Evolutionary conservation across 1,140 invertebrate species (phyloP).

Genomic region (Mactra quadrangularis): DNA sequence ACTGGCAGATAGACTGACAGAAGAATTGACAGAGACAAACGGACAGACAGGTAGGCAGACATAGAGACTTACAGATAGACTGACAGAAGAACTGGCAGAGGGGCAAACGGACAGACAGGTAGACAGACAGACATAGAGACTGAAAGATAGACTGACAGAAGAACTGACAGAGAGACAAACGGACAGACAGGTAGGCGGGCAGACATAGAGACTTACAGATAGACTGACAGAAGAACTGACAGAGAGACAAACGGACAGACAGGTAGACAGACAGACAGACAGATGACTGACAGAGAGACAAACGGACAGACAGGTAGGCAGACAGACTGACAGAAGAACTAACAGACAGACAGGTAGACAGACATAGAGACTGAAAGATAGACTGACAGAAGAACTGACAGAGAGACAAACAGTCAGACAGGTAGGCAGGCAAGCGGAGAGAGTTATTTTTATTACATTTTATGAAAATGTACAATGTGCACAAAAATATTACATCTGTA

Average conservation of each 20-base stretch:
- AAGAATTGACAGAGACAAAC: neutral
- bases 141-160: conserved; percentile 8
- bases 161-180: conserved; percentile 9
- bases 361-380: conserved; percentile 8
- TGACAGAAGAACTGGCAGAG: conserved; percentile 1
- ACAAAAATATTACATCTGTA: too few relatives aligned
- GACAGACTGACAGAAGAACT: neutral
- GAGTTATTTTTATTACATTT: too few relatives aligned
- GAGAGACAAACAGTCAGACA: conserved; percentile 17
- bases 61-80: neutral
- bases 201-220: conserved; percentile 24
- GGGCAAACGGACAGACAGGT: too few relatives aligned
- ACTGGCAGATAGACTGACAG: neutral
- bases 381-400: conserved; percentile 9
- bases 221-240: conserved; percentile 70
- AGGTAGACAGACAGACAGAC: conserved; percentile 65
- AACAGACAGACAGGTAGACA: conserved; percentile 17
- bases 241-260: conserved; percentile 71
- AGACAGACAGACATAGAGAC: too few relatives aligned
- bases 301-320: too few relatives aligned
- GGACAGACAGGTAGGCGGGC: conserved; percentile 3
- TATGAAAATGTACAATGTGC: too few relatives aligned
- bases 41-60: conserved; percentile 37
- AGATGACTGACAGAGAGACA: neutral
- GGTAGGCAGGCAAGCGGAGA: conserved; percentile 49